These are phyloP conservation scores for Lagenorhynchus albirostris DNA, from an alignment of 2,113 vertebrate genomes.

Conservation along the genomic window DNA sequence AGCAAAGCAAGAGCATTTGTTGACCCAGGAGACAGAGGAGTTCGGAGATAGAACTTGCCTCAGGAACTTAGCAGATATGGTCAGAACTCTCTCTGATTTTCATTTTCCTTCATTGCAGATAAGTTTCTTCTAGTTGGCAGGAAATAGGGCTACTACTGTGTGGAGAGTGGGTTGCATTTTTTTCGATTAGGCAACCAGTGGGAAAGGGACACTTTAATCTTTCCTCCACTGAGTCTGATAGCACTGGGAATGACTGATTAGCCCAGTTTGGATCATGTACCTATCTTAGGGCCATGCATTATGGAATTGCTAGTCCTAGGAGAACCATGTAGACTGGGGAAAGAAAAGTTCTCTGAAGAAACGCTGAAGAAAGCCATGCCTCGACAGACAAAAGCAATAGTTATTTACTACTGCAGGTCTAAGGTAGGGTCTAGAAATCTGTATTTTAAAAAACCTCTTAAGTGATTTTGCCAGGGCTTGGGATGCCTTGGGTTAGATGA, in stretches of 20 bases:
- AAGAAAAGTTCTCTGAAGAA: not conserved
- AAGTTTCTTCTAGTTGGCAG: not conserved
- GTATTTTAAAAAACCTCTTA: not conserved
- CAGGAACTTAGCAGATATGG: not conserved
- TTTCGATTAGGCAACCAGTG: not conserved
- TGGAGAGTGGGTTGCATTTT: not conserved
- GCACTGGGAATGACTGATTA: not conserved
- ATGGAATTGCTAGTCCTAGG: not conserved
- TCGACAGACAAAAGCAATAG: not conserved
- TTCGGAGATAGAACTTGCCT: not conserved
- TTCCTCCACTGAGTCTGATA: not conserved
- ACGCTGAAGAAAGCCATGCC: not conserved
- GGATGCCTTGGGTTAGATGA: not conserved
- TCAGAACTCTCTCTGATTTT: not conserved
- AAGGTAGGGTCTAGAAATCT: not conserved
- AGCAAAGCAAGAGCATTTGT: not conserved
- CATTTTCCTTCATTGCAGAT: not conserved
- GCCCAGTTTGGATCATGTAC: not conserved
- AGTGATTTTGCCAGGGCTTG: not conserved
- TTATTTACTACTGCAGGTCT: not conserved
- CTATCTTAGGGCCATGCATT: not conserved
- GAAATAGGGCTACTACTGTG: not conserved
- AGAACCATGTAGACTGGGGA: not conserved
- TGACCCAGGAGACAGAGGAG: not conserved
- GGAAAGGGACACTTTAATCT: not conserved